A percentile compares a stretch with the other conserved stretches of the same genome.
Evolutionary conservation across 1,140 invertebrate species (phyloP).

Genomic region (Cydia fagiglandana): DNA sequence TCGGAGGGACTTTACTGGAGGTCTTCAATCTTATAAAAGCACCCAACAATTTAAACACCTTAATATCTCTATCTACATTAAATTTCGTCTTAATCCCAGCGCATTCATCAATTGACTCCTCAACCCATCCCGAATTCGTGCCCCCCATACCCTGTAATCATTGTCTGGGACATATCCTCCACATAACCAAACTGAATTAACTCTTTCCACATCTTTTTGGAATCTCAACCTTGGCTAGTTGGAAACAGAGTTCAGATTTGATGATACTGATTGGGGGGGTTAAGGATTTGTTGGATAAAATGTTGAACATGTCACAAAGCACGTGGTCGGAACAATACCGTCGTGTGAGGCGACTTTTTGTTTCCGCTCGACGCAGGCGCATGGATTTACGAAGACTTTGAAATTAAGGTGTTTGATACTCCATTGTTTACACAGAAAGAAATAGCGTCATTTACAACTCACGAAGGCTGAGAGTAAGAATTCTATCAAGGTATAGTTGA

Average conservation of each 20-base stretch:
- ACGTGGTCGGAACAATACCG: slow-evolving; percentile 30
- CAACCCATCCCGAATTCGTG: slow-evolving; percentile 21
- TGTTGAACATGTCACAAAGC: slow-evolving; percentile 9
- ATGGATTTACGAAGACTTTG: slow-evolving; percentile 16
- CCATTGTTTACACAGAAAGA: not conserved
- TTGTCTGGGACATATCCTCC: not conserved
- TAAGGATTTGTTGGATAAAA: not conserved
- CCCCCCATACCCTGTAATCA: slow-evolving; percentile 31
- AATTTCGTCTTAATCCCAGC: slow-evolving; percentile 12
- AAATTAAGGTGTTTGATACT: not conserved
- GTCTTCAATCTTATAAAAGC: not conserved
- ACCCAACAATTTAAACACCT: slow-evolving; percentile 11
- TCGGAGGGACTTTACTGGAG: not conserved
- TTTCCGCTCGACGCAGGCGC: slow-evolving; percentile 2
- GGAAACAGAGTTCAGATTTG: not conserved
- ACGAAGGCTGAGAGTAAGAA: too few species aligned
- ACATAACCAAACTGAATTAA: not conserved
- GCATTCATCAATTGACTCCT: slow-evolving; percentile 28
- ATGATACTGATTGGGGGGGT: not conserved
- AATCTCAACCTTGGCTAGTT: not conserved
- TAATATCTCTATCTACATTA: slow-evolving; percentile 9
- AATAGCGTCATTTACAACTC: too few species aligned
- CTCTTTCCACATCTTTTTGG: not conserved
- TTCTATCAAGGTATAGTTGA: too few species aligned
- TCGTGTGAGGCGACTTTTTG: slow-evolving; percentile 32